A percentile compares a stretch with the other conserved stretches of the same genome.
These are phyloP conservation scores for Platynereis dumerilii DNA, from an alignment of 2,888 invertebrate genomes.

Conservation along the genomic window DNA sequence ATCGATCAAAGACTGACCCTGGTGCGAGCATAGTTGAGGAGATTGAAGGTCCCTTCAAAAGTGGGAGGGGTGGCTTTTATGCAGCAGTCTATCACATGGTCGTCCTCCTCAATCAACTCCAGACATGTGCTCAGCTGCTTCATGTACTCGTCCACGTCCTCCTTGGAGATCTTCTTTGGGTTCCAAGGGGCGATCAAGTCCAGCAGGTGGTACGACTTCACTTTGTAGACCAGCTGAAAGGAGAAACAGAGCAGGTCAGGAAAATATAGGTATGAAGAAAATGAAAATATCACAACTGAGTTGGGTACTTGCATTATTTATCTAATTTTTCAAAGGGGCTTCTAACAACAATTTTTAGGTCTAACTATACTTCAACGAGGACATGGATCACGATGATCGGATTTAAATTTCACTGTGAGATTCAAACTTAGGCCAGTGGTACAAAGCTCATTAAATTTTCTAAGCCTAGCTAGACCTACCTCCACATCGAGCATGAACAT, in stretches of 20 bases:
- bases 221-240: slow-evolving; percentile 51
- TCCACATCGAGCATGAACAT: slow-evolving; percentile 49
- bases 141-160: slow-evolving; percentile 14
- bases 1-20: no score
- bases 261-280: no score
- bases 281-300: no score
- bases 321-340: no score
- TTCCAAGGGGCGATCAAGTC: slow-evolving; percentile 54
- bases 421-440: no score
- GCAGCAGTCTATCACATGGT: slow-evolving; percentile 44
- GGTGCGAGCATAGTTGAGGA: slow-evolving; percentile 44
- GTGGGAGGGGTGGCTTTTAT: slow-evolving; percentile 48
- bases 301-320: no score
- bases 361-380: no score
- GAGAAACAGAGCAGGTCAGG: no score
- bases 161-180: slow-evolving; percentile 37
- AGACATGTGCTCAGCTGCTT: slow-evolving; percentile 43
- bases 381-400: no score
- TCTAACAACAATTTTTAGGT: no score
- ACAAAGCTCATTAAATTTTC: no score
- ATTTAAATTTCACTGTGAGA: no score
- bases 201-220: slow-evolving; percentile 47
- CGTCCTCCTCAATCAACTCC: slow-evolving; percentile 43
- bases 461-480: slow-evolving; percentile 38
- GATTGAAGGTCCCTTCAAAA: slow-evolving; percentile 41